Base-by-base conservation (phyloP, 2,797 vertebrate genomes). In the Podarcis lilfordi region DNA sequence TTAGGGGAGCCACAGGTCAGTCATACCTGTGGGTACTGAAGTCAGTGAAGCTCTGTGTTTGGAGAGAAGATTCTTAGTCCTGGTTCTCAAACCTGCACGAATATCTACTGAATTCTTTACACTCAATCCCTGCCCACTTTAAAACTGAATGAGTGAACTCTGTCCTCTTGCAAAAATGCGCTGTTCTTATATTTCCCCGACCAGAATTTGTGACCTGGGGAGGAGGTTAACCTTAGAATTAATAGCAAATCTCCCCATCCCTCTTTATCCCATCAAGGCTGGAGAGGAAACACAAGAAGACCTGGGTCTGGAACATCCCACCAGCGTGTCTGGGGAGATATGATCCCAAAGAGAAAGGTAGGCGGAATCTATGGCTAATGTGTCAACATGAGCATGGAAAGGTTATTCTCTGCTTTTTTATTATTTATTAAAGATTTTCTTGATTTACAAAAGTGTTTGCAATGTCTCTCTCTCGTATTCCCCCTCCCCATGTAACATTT, bases 281-380 rank as follows among this genome's bases (percentile, higher is more conserved):
- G 50, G n/a, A 66, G 45, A 79, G 27, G 43, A 72, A 85, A 89
- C 2, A 29, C 55, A 74, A 80, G 78, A 80, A 85, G 76, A 85
- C 8, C 68, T 89, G 87, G 29, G 68, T 74, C 21, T 35, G 4
- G 27, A 84, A 59, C 37, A 21, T 35, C 45, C 75, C 77, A 45
- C 37, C 25, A 40, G 50, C 13, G 87, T 43, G 4, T 66, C 82
- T 32, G 82, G 35, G 68, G 82, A 45, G n/a, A 72, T 2, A 89
- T 71, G 37, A 64, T 85, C 32, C 66, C 35, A 27, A 85, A 32
- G 81, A 74, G 69, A 50, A 89, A 89, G 87, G 87, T 89, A 89
- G 8, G 87, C 40, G n/a, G 76, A 72, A 69, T 1, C 1, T 5
- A 10, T 79, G 45, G 23, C 43, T 45, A 45, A 72, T 13, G 37